A percentile compares a stretch with the other conserved stretches of the same genome.
These are phyloP conservation scores for Hypanus sabinus DNA, from an alignment of 2,113 vertebrate genomes.

Conservation along the genomic window DNA sequence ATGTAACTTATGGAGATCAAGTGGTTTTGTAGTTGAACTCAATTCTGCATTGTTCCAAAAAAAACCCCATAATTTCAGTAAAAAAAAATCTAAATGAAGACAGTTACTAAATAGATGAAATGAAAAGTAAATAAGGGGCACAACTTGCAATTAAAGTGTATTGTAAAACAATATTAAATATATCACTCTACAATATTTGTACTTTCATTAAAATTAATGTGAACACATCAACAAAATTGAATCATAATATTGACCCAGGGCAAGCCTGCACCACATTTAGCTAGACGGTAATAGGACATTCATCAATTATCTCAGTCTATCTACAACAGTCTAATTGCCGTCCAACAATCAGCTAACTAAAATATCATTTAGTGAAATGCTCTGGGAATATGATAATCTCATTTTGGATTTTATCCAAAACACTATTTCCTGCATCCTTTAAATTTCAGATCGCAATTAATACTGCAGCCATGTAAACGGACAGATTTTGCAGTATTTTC, in stretches of 20 bases:
- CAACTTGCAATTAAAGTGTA: not conserved
- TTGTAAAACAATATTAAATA: not conserved
- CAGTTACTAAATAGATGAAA: not conserved
- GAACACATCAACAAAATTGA: not conserved
- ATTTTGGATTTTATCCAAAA: not conserved
- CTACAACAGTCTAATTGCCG: not conserved
- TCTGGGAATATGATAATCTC: not conserved
- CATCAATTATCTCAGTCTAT: not conserved
- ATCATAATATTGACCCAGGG: not conserved
- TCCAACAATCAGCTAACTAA: not conserved
- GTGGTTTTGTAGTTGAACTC: not conserved
- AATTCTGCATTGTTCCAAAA: not conserved
- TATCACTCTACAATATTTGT: not conserved
- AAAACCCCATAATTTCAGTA: not conserved
- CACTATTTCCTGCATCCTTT: not conserved
- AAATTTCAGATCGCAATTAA: not conserved
- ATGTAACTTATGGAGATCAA: too few species aligned
- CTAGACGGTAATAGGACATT: not conserved
- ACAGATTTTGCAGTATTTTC: not conserved
- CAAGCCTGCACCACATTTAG: too few species aligned
- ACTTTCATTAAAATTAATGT: not conserved
- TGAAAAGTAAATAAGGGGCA: not conserved
- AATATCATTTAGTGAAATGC: not conserved
- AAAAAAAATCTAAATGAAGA: not conserved
- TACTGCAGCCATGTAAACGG: not conserved